Conservation (phyloP, 2,797 vertebrate species). For the Cyprinella venusta region DNA sequence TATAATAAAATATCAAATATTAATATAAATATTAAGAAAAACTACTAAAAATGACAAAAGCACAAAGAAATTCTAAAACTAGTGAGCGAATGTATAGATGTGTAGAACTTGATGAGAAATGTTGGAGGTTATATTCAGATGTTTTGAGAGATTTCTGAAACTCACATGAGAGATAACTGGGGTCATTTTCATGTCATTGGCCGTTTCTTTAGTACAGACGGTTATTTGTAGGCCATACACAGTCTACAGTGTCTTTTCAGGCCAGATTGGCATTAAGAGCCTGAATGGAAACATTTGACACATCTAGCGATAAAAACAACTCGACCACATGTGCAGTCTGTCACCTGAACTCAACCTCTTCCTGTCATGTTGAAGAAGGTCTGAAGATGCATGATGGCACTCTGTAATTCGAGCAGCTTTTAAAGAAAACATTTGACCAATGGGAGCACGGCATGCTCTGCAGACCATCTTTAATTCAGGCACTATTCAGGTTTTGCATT, state of each 20-base stretch:
- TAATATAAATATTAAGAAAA: not conserved
- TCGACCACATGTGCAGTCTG: constrained; percentile 16
- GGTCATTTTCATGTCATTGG: not conserved
- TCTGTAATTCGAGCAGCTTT: constrained; percentile 5
- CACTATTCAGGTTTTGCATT: constrained; percentile 33
- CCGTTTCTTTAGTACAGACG: not conserved
- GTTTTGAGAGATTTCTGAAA: not conserved
- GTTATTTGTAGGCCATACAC: not conserved
- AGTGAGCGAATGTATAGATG: not conserved
- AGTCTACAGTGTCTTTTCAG: not conserved
- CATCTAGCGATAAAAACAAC: constrained; percentile 16
- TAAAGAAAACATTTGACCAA: constrained; percentile 32
- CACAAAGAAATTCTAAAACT: not conserved
- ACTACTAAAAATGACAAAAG: not conserved
- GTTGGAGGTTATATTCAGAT: not conserved
- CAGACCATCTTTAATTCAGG: constrained; percentile 24
- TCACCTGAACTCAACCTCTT: constrained; percentile 15
- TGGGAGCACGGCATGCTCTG: not conserved
- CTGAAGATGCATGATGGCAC: not conserved
- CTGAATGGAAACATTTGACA: constrained; percentile 26
- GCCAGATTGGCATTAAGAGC: not conserved
- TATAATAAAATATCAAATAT: not conserved
- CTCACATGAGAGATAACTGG: not conserved
- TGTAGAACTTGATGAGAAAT: not conserved
- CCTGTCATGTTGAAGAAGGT: constrained; percentile 22